Conservation (phyloP, 2,797 vertebrate species). For the Notolabrus celidotus region DNA sequence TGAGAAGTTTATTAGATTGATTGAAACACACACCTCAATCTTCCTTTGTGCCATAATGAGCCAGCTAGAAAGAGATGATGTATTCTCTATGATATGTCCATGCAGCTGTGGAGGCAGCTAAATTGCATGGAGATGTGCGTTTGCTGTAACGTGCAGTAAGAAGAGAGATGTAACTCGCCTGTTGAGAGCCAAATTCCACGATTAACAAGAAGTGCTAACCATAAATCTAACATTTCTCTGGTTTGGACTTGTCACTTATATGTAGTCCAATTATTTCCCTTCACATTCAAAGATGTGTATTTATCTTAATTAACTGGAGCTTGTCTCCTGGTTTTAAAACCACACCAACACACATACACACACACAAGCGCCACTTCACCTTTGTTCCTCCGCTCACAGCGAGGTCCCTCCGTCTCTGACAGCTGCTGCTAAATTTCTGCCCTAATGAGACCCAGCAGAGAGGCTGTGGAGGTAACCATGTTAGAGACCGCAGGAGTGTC, state of each 20-base stretch:
- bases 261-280: background rate
- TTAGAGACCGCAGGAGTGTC: constrained; percentile 30
- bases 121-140: too few relatives aligned
- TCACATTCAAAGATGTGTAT: background rate
- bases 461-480: constrained; percentile 52
- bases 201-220: background rate
- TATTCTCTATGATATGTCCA: background rate
- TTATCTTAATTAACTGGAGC: background rate
- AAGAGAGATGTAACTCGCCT: too few relatives aligned
- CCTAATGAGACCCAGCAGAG: constrained; percentile 51
- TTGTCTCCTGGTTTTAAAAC: background rate
- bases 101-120: constrained; percentile 14
- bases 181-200: too few relatives aligned
- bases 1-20: constrained; percentile 29
- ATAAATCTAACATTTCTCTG: background rate
- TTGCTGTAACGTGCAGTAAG: too few relatives aligned
- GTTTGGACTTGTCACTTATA: background rate
- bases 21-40: constrained; percentile 28
- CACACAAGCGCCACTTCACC: constrained; percentile 9
- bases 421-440: constrained; percentile 36
- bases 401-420: constrained; percentile 12
- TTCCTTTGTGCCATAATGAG: constrained; percentile 35
- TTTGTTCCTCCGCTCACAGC: constrained; percentile 9
- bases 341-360: too few relatives aligned
- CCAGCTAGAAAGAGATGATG: constrained; percentile 31